Conservation (phyloP, 2,797 vertebrate species). For the Sebastes hopkinsi region DNA sequence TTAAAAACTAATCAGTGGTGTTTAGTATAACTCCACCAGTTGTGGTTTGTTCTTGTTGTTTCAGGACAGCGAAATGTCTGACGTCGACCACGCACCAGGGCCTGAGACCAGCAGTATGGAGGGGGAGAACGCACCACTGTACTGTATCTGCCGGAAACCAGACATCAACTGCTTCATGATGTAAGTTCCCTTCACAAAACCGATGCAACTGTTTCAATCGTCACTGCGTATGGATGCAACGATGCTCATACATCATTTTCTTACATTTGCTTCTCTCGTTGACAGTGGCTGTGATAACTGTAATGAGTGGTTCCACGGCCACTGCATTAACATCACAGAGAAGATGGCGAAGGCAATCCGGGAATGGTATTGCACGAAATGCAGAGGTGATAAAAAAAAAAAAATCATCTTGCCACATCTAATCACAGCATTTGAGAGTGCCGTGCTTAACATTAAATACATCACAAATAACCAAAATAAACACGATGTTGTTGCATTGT, state of each 20-base stretch:
- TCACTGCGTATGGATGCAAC: not conserved
- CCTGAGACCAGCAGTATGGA: slow-evolving; percentile 82
- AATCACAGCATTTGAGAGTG: not conserved
- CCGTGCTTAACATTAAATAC: not conserved
- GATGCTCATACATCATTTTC: not conserved
- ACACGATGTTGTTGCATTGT: not conserved
- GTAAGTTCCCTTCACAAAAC: slow-evolving; percentile 73
- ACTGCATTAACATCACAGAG: slow-evolving; percentile 94
- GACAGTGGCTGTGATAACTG: slow-evolving; percentile 93
- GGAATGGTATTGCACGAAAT: slow-evolving; percentile 93
- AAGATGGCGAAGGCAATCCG: slow-evolving; percentile 94
- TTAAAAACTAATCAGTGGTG: too few species aligned
- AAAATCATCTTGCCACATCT: not conserved
- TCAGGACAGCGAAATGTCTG: slow-evolving; percentile 88
- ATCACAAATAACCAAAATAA: not conserved
- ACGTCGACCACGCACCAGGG: slow-evolving; percentile 76
- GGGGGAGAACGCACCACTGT: slow-evolving; percentile 88
- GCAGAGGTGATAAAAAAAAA: slow-evolving; percentile 80
- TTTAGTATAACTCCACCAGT: not conserved
- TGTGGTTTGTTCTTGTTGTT: not conserved
- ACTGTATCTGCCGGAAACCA: slow-evolving; percentile 92
- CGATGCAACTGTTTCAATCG: not conserved
- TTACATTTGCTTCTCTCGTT: not conserved
- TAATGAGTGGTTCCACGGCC: slow-evolving; percentile 96
- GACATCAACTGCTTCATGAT: slow-evolving; percentile 99